Evolutionary conservation across 2,888 invertebrate genomes (phyloP), one percentile per base, ranked within the genome.

Genomic region (Drosophila ezoana): DNA sequence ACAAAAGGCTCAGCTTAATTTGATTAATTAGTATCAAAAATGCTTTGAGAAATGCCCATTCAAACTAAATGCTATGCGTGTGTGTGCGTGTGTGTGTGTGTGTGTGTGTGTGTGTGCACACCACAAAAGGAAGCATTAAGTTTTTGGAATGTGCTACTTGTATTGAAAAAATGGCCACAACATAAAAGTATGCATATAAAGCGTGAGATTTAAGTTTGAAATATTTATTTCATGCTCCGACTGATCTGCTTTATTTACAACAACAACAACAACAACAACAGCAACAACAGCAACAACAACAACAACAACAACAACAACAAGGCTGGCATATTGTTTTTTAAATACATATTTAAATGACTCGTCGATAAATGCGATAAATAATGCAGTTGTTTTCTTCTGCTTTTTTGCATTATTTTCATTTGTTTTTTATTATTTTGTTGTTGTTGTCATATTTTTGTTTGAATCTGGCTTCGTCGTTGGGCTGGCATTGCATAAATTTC

Each of bases 1-100:
- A 89, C 89, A 88, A 88, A 86, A 83, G 87, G 62, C 57, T 70
- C 76, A 86, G 89, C 82, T 87, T 87, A 83, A 89, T 82, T 87
- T 82, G 82, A 82, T 82, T 82, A 82, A 82, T 82, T 89, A 80
- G 89, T 88, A 83, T 70, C 61, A 87, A 74, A 87, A 85, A 79
- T 67, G 74, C 81, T 80, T 66, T 45, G 40, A 61, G 70, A 81
- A 84, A 64, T 68, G 51, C 58, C 57, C 65, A 83, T 64, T 66
- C 67, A 63, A 71, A 53, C 54, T 41, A 64, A 1, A 37, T 62
- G 38, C 23, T 23, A 4, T 16, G 38, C 40, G 40, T 43, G 48
- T 52, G 28, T 54, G 47, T 40, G 16, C 44, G 28, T 11, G 43
- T 45, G 43, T 53, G 48, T 44, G 44, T 58, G 38, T 53, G 32